phyloP scores from a whole-genome alignment of 2,888 invertebrate genomes.

The Molorchus minor region DNA sequence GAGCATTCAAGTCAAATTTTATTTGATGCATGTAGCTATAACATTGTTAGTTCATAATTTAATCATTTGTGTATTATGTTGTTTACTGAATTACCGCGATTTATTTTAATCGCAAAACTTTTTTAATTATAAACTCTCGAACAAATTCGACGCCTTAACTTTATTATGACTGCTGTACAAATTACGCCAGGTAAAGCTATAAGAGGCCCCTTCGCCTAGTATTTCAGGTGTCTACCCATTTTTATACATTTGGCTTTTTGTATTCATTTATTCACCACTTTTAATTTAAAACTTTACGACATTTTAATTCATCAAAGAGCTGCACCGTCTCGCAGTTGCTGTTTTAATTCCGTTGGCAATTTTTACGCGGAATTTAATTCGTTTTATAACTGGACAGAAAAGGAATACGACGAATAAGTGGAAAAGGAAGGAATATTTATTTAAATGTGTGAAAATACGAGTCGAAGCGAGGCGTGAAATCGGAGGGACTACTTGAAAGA shows the following conservation, averaged over 20 bases:
- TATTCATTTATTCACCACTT: constrained; percentile 43
- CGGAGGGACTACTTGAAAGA: constrained; percentile 42
- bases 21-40: too few relatives aligned
- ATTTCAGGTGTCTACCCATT: constrained; percentile 26
- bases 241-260: constrained; percentile 34
- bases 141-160: constrained; percentile 50
- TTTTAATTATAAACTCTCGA: constrained; percentile 55
- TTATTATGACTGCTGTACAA: constrained; percentile 41
- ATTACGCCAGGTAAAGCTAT: constrained; percentile 42
- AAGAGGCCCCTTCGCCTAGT: constrained; percentile 27
- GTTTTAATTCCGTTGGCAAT: constrained; percentile 14
- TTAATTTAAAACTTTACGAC: constrained; percentile 37
- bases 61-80: too few relatives aligned
- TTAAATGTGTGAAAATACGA: constrained; percentile 49
- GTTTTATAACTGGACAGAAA: constrained; percentile 17
- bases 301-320: constrained; percentile 27
- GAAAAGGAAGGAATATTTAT: constrained; percentile 41
- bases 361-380: constrained; percentile 24
- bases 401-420: constrained; percentile 30
- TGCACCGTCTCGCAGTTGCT: constrained; percentile 22
- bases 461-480: constrained; percentile 50
- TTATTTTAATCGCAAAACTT: constrained; percentile 39
- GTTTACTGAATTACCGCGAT: too few relatives aligned
- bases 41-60: too few relatives aligned
- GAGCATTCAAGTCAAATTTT: too few relatives aligned